phyloP scores from a whole-genome alignment of 2,113 vertebrate genomes.

The Eurystomus gularis region DNA sequence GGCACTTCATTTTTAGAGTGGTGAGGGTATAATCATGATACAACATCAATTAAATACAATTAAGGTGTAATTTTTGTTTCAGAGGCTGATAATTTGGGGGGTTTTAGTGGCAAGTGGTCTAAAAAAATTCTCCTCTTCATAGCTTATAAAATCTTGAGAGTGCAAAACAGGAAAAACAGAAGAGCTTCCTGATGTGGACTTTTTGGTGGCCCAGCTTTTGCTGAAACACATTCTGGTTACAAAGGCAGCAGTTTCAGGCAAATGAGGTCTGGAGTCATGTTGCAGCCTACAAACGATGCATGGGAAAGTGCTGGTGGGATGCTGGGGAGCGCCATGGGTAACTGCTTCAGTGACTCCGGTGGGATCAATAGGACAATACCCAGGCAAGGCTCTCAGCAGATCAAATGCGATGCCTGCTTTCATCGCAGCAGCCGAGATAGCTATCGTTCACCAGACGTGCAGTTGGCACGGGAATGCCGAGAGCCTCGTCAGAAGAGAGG shows the following conservation, averaged over 20 bases:
- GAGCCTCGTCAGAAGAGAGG: background rate
- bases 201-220: background rate
- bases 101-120: background rate
- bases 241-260: background rate
- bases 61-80: background rate
- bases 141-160: background rate
- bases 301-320: background rate
- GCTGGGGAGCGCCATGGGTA: background rate
- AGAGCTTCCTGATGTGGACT: background rate
- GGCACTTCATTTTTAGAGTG: background rate
- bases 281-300: background rate
- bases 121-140: too few relatives aligned
- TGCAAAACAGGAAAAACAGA: background rate
- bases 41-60: background rate
- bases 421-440: constrained; percentile 45
- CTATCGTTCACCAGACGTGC: background rate
- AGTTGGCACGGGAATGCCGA: constrained; percentile 35
- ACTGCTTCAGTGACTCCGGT: background rate
- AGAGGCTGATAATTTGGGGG: background rate
- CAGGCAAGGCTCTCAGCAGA: background rate
- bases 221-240: background rate
- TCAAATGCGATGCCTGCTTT: constrained; percentile 10
- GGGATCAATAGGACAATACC: background rate
- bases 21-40: background rate
- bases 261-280: background rate